phyloP scores from a whole-genome alignment of 2,888 invertebrate species.

The Proisotoma minuta region DNA sequence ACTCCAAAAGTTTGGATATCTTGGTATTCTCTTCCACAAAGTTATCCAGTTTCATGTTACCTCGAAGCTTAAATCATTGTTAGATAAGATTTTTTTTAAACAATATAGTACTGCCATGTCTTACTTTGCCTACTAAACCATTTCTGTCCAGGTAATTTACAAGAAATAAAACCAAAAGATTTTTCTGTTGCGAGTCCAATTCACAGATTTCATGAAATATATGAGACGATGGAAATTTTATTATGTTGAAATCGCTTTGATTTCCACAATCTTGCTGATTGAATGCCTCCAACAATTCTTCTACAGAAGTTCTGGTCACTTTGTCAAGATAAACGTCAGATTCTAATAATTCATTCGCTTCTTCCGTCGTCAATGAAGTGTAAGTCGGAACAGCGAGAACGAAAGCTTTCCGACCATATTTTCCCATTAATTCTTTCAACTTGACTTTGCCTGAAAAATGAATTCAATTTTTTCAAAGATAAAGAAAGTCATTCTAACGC shows the following conservation, averaged over 20 bases:
- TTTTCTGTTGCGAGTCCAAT: constrained; percentile 18
- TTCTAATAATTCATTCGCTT: constrained; percentile 31
- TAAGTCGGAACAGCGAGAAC: constrained; percentile 18
- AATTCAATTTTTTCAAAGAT: not conserved
- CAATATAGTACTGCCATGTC: not conserved
- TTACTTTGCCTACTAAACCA: constrained; percentile 24
- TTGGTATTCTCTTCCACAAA: not conserved
- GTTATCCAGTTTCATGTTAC: constrained; percentile 5
- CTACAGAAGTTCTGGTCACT: constrained; percentile 20
- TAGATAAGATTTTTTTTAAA: not conserved
- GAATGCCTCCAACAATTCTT: constrained; percentile 25
- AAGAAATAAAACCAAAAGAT: constrained; percentile 16
- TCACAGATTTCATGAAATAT: constrained; percentile 22
- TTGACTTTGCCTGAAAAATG: constrained; percentile 25
- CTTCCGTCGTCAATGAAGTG: constrained; percentile 18
- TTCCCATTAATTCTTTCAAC: constrained; percentile 29
- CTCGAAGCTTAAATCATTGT: constrained; percentile 13
- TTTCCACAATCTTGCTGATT: constrained; percentile 14
- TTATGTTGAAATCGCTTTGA: constrained; percentile 9
- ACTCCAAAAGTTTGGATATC: constrained; percentile 11
- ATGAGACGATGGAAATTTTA: constrained; percentile 17
- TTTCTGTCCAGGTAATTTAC: constrained; percentile 24
- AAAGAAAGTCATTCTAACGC: not conserved
- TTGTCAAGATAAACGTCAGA: constrained; percentile 33
- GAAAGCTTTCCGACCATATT: constrained; percentile 23